phyloP scores from a whole-genome alignment of 1,140 invertebrate species.

The Drosophila pachea region DNA sequence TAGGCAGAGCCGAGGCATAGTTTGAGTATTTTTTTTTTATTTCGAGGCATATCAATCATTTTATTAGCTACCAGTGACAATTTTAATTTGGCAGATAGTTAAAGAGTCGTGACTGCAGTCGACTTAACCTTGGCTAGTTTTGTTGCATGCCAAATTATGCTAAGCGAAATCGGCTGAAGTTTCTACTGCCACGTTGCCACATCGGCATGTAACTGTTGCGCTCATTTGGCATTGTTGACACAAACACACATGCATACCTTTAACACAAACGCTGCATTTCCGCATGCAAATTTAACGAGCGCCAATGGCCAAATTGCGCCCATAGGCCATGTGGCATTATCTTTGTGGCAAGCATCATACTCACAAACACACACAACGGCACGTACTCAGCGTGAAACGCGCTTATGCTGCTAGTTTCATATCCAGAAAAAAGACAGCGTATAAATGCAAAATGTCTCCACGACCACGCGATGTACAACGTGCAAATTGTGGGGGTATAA shows the following conservation, averaged over 20 bases:
- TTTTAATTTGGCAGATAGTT: slow-evolving; percentile 49
- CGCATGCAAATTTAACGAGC: slow-evolving; percentile 74
- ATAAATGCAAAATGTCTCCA: slow-evolving; percentile 50
- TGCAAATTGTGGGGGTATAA: slow-evolving; percentile 22
- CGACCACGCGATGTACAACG: slow-evolving; percentile 12
- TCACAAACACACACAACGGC: slow-evolving; percentile 7
- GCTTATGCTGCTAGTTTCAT: slow-evolving; percentile 58
- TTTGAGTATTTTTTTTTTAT: slow-evolving; percentile 37
- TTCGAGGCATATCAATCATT: slow-evolving; percentile 2
- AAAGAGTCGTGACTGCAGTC: slow-evolving; percentile 35
- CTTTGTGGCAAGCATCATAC: slow-evolving; percentile 57
- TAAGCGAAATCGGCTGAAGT: slow-evolving; percentile 24
- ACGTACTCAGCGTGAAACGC: slow-evolving; percentile 32
- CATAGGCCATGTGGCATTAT: slow-evolving; percentile 66
- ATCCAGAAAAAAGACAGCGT: slow-evolving; percentile 55
- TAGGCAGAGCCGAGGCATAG: slow-evolving; percentile 67
- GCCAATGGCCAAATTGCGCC: slow-evolving; percentile 68
- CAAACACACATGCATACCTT: slow-evolving; percentile 4
- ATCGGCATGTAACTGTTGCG: slow-evolving; percentile 55
- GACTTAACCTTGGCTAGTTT: slow-evolving; percentile 64
- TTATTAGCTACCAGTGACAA: slow-evolving; percentile 31
- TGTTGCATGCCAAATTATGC: slow-evolving; percentile 65
- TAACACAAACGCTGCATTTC: slow-evolving; percentile 17
- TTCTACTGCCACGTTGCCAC: slow-evolving; percentile 37
- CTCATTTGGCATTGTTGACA: slow-evolving; percentile 50